Conservation (phyloP, 2,888 invertebrate species). For the Cantharis flavilabris region DNA sequence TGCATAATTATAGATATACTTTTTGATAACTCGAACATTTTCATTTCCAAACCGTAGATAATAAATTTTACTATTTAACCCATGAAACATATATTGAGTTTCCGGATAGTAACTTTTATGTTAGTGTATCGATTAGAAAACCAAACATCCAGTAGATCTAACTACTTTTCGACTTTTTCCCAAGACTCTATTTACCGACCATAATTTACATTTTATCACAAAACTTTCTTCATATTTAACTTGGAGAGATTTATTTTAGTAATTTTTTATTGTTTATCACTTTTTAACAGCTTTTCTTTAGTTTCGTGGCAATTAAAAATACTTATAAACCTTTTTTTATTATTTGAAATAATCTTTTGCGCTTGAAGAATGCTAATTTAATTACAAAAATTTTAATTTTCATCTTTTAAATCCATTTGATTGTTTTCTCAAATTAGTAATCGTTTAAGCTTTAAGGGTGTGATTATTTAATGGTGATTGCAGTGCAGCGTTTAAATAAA, state of each 20-base stretch:
- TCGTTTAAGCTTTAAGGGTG: neutral
- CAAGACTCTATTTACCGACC: neutral
- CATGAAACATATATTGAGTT: neutral
- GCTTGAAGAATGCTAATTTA: neutral
- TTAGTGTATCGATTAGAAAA: neutral
- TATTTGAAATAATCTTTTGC: neutral
- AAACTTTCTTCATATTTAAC: neutral
- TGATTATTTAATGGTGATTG: neutral
- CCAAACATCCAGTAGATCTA: neutral
- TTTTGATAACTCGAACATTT: neutral
- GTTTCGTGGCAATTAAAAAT: neutral
- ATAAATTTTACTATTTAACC: neutral
- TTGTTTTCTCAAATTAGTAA: neutral
- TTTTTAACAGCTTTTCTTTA: neutral
- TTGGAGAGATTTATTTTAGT: neutral
- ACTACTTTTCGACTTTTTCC: neutral
- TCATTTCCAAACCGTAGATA: neutral
- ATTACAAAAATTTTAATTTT: neutral
- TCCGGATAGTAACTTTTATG: neutral
- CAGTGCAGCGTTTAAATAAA: neutral
- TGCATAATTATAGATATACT: neutral
- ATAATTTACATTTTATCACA: neutral
- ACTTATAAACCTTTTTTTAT: neutral
- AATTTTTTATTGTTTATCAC: neutral
- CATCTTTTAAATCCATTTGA: neutral